Percentiles rank a stretch among this genome's conserved stretches.
These are phyloP conservation scores for Sussaba pulchella DNA, from an alignment of 2,888 invertebrate genomes.

Conservation along the genomic window DNA sequence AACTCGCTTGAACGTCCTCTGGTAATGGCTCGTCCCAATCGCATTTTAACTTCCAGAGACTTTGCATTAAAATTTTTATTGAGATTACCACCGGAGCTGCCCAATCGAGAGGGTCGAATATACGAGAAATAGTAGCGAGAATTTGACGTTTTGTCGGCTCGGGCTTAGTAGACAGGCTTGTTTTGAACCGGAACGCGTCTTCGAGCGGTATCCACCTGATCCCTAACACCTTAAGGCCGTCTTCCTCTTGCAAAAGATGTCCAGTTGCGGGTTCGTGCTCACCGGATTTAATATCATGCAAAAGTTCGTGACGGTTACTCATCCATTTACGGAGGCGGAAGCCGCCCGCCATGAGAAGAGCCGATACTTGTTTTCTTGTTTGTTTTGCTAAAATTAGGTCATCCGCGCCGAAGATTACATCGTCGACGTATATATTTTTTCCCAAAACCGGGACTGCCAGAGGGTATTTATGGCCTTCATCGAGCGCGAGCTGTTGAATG, in stretches of 20 bases:
- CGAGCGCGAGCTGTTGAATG: constrained; percentile 48
- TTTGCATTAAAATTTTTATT: constrained; percentile 63
- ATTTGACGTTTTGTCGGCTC: constrained; percentile 38
- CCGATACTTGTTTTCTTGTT: constrained; percentile 30
- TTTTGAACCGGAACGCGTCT: constrained; percentile 26
- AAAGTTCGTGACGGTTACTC: constrained; percentile 20
- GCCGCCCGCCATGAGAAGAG: constrained; percentile 48
- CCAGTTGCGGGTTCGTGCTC: not conserved
- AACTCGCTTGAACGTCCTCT: not conserved
- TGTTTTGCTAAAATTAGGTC: not conserved
- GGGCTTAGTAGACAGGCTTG: not conserved
- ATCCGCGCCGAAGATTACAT: constrained; percentile 53
- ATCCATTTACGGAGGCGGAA: constrained; percentile 53
- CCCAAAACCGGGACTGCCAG: constrained; percentile 12
- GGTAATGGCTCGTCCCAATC: constrained; percentile 5
- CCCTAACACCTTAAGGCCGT: constrained; percentile 52
- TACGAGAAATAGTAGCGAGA: constrained; percentile 22
- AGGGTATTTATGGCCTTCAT: constrained; percentile 33
- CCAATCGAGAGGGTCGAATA: constrained; percentile 55
- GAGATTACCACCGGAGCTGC: constrained; percentile 40
- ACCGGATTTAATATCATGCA: not conserved
- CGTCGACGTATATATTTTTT: constrained; percentile 51
- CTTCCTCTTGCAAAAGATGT: constrained; percentile 2
- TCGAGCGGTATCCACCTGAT: constrained; percentile 50
- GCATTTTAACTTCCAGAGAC: constrained; percentile 48